These are phyloP conservation scores for Germaria angustata DNA, from an alignment of 2,888 invertebrate species.

Conservation along the genomic window DNA sequence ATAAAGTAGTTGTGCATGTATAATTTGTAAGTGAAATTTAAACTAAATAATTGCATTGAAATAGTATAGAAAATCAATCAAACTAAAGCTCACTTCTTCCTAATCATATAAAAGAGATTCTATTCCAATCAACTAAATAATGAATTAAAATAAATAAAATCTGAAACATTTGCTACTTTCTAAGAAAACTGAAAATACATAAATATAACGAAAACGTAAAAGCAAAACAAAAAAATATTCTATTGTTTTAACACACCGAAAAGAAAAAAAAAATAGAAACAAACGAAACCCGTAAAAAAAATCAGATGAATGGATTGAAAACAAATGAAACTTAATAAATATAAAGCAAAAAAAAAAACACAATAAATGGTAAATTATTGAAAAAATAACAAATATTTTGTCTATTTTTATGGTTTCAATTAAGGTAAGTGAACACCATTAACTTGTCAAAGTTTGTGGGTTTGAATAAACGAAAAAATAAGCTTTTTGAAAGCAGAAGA, in stretches of 20 bases:
- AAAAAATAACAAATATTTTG: not conserved
- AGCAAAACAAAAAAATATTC: not conserved
- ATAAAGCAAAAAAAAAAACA: conserved; percentile 17
- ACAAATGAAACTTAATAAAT: conserved; percentile 16
- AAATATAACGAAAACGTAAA: conserved; percentile 5
- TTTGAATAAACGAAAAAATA: too few relatives aligned
- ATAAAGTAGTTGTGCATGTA: conserved; percentile 51
- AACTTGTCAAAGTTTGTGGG: not conserved
- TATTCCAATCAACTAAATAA: conserved; percentile 20
- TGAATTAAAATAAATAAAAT: conserved; percentile 4
- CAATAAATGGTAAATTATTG: conserved; percentile 56
- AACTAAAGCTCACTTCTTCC: conserved; percentile 51
- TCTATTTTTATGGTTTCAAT: not conserved
- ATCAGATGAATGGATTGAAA: conserved; percentile 10
- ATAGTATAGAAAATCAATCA: conserved; percentile 1
- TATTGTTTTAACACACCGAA: conserved; percentile 23
- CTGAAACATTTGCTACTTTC: not conserved
- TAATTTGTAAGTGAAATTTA: conserved; percentile 4
- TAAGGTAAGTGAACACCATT: not conserved
- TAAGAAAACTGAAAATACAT: conserved; percentile 36
- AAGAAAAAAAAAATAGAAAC: not conserved
- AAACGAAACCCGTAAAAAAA: not conserved
- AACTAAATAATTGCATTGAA: conserved; percentile 5
- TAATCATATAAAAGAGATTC: conserved; percentile 29
- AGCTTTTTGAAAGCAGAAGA: too few relatives aligned